Percentiles rank a stretch among this genome's conserved stretches.
phyloP scores from a whole-genome alignment of 2,113 vertebrate species.

The Petromus typicus region DNA sequence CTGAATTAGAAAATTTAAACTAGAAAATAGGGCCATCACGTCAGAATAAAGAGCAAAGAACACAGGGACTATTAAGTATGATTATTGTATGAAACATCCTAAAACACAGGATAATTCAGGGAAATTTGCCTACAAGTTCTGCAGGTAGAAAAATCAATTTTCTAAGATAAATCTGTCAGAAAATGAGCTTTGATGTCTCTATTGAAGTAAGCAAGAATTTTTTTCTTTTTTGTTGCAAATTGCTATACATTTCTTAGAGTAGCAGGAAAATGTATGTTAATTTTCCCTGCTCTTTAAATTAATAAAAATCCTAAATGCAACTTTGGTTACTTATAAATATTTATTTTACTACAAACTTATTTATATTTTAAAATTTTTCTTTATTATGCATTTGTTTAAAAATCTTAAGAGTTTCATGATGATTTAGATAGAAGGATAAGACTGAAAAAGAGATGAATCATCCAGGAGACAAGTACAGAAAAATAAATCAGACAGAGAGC shows the following conservation, averaged over 20 bases:
- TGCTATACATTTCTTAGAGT: not conserved
- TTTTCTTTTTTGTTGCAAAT: constrained; percentile 45
- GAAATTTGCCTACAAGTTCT: constrained; percentile 62
- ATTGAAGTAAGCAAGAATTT: not conserved
- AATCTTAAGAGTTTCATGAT: not conserved
- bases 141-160: constrained; percentile 66
- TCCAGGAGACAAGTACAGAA: not conserved
- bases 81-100: constrained; percentile 11
- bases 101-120: not conserved
- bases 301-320: not conserved
- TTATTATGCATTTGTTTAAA: not conserved
- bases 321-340: not conserved
- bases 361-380: not conserved
- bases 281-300: constrained; percentile 12
- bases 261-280: constrained; percentile 18
- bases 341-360: not conserved
- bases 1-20: constrained; percentile 35
- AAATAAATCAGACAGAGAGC: not conserved
- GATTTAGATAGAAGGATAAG: not conserved
- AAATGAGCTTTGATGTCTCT: constrained; percentile 45
- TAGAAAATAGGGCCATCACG: not conserved
- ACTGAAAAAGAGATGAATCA: not conserved
- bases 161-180: constrained; percentile 37
- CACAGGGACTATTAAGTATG: constrained; percentile 4
- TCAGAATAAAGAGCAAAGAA: constrained; percentile 16